Percentiles rank a stretch among this genome's conserved stretches.
These are phyloP conservation scores for Myxocyprinus asiaticus DNA, from an alignment of 2,113 vertebrate species.

Conservation along the genomic window DNA sequence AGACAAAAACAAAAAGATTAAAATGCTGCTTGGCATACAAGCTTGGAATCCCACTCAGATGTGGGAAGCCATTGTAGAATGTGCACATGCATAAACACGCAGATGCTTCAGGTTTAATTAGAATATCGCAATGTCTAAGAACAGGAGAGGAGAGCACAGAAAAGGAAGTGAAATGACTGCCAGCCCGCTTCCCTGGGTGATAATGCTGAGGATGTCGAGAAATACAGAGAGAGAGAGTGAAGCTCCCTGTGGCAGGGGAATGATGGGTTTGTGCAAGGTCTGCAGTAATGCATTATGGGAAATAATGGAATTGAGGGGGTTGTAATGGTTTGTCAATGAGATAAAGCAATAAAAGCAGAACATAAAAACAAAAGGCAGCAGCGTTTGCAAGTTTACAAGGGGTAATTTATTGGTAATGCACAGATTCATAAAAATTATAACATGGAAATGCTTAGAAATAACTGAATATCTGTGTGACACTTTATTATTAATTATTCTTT, in stretches of 20 bases:
- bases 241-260: neutral
- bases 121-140: conserved; percentile 38
- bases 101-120: conserved; percentile 45
- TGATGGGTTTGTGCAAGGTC: conserved; percentile 16
- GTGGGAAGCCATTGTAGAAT: conserved; percentile 4
- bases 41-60: conserved; percentile 8
- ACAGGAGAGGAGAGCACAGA: neutral
- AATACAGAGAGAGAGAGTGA: conserved; percentile 1
- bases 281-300: conserved; percentile 32
- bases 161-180: conserved; percentile 8
- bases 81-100: conserved; percentile 49
- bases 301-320: conserved; percentile 30
- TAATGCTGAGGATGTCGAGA: neutral
- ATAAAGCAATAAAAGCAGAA: conserved; percentile 24
- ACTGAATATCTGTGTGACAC: too few relatives aligned
- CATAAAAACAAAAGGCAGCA: neutral
- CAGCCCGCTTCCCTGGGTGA: conserved; percentile 4
- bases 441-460: too few relatives aligned
- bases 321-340: conserved; percentile 30
- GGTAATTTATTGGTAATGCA: too few relatives aligned
- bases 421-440: too few relatives aligned
- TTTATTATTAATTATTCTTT: too few relatives aligned
- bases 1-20: conserved; percentile 9
- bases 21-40: conserved; percentile 22
- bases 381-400: too few relatives aligned